Percentiles rank a stretch among this genome's conserved stretches.
Evolutionary conservation across 2,888 invertebrate genomes (phyloP).

Genomic region (Aphodius sticticus): DNA sequence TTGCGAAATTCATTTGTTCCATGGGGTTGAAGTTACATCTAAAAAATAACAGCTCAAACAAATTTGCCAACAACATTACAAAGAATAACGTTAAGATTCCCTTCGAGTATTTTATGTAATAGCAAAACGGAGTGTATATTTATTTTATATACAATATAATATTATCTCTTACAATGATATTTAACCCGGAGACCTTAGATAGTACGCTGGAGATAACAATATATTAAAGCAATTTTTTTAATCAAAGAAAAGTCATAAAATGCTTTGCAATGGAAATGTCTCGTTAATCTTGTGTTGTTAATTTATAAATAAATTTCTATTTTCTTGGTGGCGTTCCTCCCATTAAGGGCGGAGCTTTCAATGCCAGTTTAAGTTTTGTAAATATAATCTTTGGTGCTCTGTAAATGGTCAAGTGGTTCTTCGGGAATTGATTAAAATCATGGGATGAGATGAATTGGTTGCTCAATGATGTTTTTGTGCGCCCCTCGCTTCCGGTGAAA

Average conservation of each 20-base stretch:
- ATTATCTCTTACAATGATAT: conserved; percentile 29
- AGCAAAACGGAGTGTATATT: conserved; percentile 18
- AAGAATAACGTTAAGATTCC: no score
- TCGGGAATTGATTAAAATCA: neutral
- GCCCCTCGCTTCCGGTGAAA: neutral
- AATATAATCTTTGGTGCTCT: no score
- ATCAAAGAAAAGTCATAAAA: neutral
- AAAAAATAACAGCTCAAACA: neutral
- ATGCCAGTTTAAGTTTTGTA: no score
- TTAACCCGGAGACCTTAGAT: conserved; percentile 28
- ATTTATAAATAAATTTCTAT: neutral
- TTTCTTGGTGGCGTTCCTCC: neutral
- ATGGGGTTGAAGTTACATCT: neutral
- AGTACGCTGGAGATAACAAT: conserved; percentile 12
- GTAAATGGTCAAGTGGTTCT: no score
- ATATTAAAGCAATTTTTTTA: conserved; percentile 20
- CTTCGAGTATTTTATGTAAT: conserved; percentile 15
- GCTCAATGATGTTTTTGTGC: neutral
- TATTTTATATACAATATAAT: conserved; percentile 19
- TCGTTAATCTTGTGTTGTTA: neutral
- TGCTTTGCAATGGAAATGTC: no score
- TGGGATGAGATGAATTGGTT: neutral
- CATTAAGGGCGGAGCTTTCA: no score
- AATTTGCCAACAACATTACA: neutral
- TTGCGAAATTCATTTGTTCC: neutral